Evolutionary conservation across 2,797 vertebrate species (phyloP).

Genomic region (Cryptoprocta ferox): DNA sequence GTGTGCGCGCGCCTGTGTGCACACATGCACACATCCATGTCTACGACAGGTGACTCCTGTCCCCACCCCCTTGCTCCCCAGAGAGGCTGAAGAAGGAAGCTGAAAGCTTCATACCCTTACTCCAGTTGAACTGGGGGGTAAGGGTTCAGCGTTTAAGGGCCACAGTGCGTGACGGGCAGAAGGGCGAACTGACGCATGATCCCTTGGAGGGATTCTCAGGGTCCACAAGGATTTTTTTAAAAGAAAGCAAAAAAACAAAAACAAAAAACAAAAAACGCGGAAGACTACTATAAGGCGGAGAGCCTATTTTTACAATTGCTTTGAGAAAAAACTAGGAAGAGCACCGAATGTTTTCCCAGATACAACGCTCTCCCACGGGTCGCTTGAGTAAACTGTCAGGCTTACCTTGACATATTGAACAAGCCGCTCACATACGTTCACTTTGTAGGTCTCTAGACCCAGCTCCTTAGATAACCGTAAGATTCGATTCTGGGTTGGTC

Average conservation of each 20-base stretch:
- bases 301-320: not conserved
- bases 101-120: not conserved
- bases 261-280: not conserved
- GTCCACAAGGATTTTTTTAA: not conserved
- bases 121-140: not conserved
- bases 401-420: slow-evolving; percentile 87
- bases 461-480: slow-evolving; percentile 89
- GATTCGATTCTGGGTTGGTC: slow-evolving; percentile 90
- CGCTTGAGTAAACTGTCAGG: slow-evolving; percentile 55
- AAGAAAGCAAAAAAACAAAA: not conserved
- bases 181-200: not conserved
- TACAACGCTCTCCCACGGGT: not conserved
- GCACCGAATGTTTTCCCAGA: slow-evolving; percentile 53
- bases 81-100: not conserved
- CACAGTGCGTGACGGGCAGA: not conserved
- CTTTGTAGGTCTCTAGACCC: slow-evolving; percentile 89
- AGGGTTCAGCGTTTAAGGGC: not conserved
- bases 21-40: not conserved
- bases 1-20: no score
- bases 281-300: not conserved
- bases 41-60: not conserved
- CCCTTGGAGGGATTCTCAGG: not conserved
- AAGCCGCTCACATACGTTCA: slow-evolving; percentile 81
- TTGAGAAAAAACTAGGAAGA: slow-evolving; percentile 18
- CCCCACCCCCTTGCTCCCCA: not conserved